Base-by-base conservation (phyloP, 2,113 vertebrate genomes). In the Hystrix brachyura region DNA sequence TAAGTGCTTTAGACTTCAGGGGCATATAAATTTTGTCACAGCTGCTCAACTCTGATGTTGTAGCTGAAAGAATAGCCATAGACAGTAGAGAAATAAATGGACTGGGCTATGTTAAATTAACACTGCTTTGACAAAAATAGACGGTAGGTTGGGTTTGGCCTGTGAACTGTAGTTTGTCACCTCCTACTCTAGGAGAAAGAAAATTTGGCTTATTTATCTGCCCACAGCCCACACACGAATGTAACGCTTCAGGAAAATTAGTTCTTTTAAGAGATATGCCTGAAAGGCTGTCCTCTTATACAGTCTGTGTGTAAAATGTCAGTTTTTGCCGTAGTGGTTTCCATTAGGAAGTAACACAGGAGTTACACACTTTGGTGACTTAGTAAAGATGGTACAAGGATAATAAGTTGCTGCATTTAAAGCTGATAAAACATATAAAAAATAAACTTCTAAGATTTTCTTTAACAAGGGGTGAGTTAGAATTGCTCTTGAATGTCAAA, bases 401-500 rank as follows among this genome's bases (percentile, higher is more conserved):
- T 27, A 32, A 71, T 34, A 93, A 38, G 11, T 38, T 91, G 38
- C 59, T 92, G 85, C 25, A 48, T 78, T 96, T 87, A 85, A 95
- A 80, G 29, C 79, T 88, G 0, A 27, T 83, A 83, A 48, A 67
- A 89, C 10, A 94, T 71, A 69, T 32, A 89, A 72, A 72, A 90
- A 43, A 87, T 60, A 59, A 43, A 51, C 82, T 38, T 78, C 5
- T 51, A 67, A 87, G 55, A 90, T 92, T 97, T 91, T 55, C 80
- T 90, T 94, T 88, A 60, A 65, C 13, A 55, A 23, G 21, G 2
- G 14, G 7, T 43, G 53, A 65, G 57, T 80, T 95, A 81, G 83
- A 79, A 67, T 29, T 67, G 27, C 43, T 34, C 83, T 96, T 86
- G 25, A 65, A 71, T 76, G 17, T 86, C 79, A 90, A 96, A 92